Evolutionary conservation across 2,113 vertebrate genomes (phyloP), one percentile per base, ranked within the genome.

Genomic region (Cervus canadensis): DNA sequence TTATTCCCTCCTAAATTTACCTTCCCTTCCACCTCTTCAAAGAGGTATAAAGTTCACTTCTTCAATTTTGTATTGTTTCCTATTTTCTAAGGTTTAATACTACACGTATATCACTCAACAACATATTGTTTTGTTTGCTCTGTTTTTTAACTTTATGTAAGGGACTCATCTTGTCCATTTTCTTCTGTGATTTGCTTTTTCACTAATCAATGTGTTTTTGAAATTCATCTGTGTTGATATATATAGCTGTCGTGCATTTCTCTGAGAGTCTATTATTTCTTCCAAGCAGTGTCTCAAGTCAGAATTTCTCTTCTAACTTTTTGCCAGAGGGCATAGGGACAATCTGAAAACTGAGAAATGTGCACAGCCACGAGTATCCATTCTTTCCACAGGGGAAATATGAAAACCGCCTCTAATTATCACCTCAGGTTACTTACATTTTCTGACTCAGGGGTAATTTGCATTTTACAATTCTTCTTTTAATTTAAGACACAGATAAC

Each of bases 371-470:
- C 9, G 67, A 33, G 12, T 21, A 60, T 52, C 17, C 13, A 56
- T 78, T 96, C 54, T 89, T 89, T 92, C 56, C 43, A 33, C 48
- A 87, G 57, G 15, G n/a, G 50, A 91, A 36, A 28, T 62, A 76
- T 78, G 56, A 36, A 93, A 91, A 84, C 40, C 17, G 82, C 50
- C 17, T 93, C 56, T 92, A 91, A 95, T 88, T 87, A 94, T 84
- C 81, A 85, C 54, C n/a, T 74, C 14, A 11, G 50, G 33, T 90
- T 45, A 89, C 40, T 67, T 82, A 52, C 13, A n/a, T 88, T 84
- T 97, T 54, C 54, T 76, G 59, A 54, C 87, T 96, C 71, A 89
- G 52, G 28, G 95, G 62, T 87, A 91, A 48, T 95, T 74, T 96
- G 30, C 52, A 86, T 33, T 91, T 87, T 54, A 36, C 8, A 59